Evolutionary conservation across 2,797 vertebrate species (phyloP), one percentile per base, ranked within the genome.

Genomic region (Onychomys leucogaster): DNA sequence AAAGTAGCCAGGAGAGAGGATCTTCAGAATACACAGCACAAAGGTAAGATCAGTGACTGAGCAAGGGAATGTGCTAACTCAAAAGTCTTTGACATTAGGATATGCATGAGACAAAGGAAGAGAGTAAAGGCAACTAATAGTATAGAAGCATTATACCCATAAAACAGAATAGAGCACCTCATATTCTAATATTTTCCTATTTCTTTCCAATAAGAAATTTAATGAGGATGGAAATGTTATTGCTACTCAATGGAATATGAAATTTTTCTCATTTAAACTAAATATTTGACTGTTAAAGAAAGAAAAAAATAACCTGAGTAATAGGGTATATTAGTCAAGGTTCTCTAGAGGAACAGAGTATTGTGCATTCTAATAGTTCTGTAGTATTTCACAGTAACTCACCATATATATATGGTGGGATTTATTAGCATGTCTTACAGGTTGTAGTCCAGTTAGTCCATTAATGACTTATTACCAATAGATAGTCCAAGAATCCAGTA

Each of bases 231-330:
- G 57, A 94, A 96, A 73, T 29, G n/a, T 6, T 83, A 59, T 69
- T 97, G 81, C 61, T 98, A 76, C 46, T 98, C 97, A 96, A 97
- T 96, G 94, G 71, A 17, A 59, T 97, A 41, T 89, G 73, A 92
- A 93, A 77, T 5, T 95, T 95, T 94, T 96, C 84, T 85, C 89
- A 93, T 97, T 91, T 63, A 65, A 78, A 73, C 87, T 97, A 82
- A 57, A 43, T 92, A 32, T 27, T 76, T 71, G 59, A 76, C 12
- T 86, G n/a, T 93, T 90, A 69, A 41, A 91, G 37, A 90, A 37
- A n/a, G n/a, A 76, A 37, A 7, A 67, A 95, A 83, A 55, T 87
- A 92, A 87, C 91, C 49, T 76, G 25, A 32, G 71, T 86, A 67
- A 89, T 78, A 41, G 59, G 14, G 14, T 67, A 0, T 67, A 85